Evolutionary conservation across 2,113 vertebrate species (phyloP).

Genomic region (Cervus canadensis): DNA sequence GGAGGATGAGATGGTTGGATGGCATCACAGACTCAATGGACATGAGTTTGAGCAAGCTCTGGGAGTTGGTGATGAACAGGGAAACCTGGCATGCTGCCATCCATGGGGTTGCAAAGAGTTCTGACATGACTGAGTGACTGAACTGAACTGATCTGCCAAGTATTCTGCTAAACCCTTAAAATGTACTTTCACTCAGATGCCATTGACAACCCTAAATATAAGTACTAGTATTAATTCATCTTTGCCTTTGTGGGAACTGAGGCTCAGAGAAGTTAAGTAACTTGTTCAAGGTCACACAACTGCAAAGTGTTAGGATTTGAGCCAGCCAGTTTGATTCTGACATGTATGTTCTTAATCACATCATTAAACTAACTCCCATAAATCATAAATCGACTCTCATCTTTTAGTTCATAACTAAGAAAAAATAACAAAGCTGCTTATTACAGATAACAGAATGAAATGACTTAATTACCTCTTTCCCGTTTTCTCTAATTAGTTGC

Average conservation of each 20-base stretch:
- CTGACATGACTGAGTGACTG: not conserved
- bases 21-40: not conserved
- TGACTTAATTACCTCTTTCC: not conserved
- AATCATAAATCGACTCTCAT: not conserved
- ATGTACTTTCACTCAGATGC: not conserved
- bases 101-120: not conserved
- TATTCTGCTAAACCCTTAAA: not conserved
- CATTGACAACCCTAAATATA: not conserved
- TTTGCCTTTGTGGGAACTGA: not conserved
- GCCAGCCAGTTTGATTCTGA: not conserved
- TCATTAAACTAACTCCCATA: not conserved
- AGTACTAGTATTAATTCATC: not conserved
- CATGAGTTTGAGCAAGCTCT: not conserved
- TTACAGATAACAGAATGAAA: not conserved
- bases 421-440: not conserved
- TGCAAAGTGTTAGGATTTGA: not conserved
- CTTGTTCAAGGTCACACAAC: not conserved
- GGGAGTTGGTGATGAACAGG: not conserved
- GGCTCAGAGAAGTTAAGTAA: not conserved
- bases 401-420: not conserved
- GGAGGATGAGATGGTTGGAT: not conserved
- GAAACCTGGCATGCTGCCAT: not conserved
- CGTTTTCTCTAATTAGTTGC: not conserved
- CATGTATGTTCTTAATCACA: not conserved
- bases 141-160: not conserved